Evolutionary conservation across 2,797 vertebrate species (phyloP).

Genomic region (Rhinichthys osculus): DNA sequence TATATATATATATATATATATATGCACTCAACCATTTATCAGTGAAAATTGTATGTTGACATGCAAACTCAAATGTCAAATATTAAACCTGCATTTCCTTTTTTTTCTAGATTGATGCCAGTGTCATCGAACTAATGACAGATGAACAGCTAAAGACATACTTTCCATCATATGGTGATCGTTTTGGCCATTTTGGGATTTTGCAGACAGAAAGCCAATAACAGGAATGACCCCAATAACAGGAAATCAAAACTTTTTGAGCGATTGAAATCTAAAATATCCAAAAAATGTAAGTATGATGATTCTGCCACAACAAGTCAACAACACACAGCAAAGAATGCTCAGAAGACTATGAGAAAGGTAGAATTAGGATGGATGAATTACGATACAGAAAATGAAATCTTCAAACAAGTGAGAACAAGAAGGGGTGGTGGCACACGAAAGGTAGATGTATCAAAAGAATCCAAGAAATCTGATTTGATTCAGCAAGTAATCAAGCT

Average conservation of each 20-base stretch:
- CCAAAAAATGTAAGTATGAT: no score
- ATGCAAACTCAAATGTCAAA: not conserved
- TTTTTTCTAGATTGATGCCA: slow-evolving; percentile 22
- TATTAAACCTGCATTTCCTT: not conserved
- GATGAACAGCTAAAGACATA: slow-evolving; percentile 36
- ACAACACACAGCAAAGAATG: not conserved
- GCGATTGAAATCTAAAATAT: no score
- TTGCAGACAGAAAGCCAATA: slow-evolving; percentile 23
- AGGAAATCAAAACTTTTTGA: not conserved
- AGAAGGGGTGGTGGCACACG: slow-evolving; percentile 14
- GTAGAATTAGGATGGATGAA: slow-evolving; percentile 48
- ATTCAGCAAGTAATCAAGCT: slow-evolving; percentile 4
- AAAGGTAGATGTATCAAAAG: slow-evolving; percentile 19
- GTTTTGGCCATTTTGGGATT: slow-evolving; percentile 37
- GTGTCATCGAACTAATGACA: slow-evolving; percentile 30
- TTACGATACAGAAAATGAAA: slow-evolving; percentile 11
- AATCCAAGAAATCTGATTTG: slow-evolving; percentile 31
- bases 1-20: no score
- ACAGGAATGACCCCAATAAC: not conserved
- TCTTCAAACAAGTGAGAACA: slow-evolving; percentile 40
- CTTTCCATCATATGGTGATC: slow-evolving; percentile 41
- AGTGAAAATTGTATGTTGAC: not conserved
- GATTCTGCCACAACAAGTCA: no score
- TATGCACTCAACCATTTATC: not conserved
- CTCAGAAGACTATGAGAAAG: slow-evolving; percentile 38